phyloP scores from a whole-genome alignment of 2,113 vertebrate species.

The Hippoglossus stenolepis region DNA sequence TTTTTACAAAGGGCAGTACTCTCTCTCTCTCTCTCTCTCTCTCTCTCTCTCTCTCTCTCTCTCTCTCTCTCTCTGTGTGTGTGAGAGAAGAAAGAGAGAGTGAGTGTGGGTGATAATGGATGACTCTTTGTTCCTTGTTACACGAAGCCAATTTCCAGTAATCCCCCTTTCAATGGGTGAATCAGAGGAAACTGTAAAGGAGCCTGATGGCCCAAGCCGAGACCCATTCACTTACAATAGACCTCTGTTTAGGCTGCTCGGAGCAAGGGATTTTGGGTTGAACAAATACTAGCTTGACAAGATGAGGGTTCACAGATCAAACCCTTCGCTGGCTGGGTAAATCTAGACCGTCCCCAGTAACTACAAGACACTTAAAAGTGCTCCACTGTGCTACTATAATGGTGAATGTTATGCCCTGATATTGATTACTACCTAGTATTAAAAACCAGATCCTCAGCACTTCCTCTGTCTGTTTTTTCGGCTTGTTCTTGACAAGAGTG shows the following conservation, averaged over 20 bases:
- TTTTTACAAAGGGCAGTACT: constrained; percentile 22
- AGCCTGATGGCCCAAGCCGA: constrained; percentile 58
- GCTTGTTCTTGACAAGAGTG: background rate
- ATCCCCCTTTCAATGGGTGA: constrained; percentile 70
- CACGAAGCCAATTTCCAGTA: constrained; percentile 70
- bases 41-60: background rate
- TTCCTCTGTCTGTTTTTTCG: too few species aligned
- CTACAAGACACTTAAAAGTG: constrained; percentile 11
- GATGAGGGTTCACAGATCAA: constrained; percentile 39
- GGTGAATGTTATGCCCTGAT: background rate
- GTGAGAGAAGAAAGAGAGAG: background rate
- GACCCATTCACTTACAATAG: constrained; percentile 60
- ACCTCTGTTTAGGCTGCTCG: constrained; percentile 41
- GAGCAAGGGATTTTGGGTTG: constrained; percentile 49
- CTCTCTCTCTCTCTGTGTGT: background rate
- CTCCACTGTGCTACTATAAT: background rate
- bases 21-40: too few species aligned
- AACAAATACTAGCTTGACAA: constrained; percentile 54
- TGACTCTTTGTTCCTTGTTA: constrained; percentile 59
- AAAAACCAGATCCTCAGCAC: background rate
- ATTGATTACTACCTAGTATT: background rate
- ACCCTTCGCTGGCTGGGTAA: constrained; percentile 13
- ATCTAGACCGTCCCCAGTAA: background rate
- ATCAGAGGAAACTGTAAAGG: constrained; percentile 50
- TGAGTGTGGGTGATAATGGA: background rate